phyloP scores from a whole-genome alignment of 2,113 vertebrate species.

The Sakesphorus luctuosus region DNA sequence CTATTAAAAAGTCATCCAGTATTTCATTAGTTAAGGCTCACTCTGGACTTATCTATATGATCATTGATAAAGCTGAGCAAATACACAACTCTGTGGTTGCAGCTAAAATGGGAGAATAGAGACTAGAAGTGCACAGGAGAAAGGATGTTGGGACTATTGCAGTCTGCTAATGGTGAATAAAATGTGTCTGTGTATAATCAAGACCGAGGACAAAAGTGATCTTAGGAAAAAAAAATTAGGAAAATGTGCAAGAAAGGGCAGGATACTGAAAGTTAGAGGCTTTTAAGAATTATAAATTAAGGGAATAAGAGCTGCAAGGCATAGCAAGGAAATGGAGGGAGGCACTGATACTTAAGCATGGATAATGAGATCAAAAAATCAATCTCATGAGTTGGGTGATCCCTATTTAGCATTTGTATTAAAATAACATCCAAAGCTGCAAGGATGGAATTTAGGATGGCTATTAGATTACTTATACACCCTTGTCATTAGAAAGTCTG shows the following conservation, averaged over 20 bases:
- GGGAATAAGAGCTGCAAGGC: not conserved
- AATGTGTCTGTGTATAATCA: not conserved
- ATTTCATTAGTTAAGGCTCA: not conserved
- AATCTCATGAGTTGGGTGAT: not conserved
- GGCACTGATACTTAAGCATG: not conserved
- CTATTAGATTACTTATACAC: not conserved
- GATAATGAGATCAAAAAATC: not conserved
- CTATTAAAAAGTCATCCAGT: not conserved
- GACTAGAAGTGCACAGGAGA: not conserved
- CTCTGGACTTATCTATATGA: not conserved
- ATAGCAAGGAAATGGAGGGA: not conserved
- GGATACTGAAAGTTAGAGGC: not conserved
- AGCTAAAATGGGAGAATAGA: not conserved
- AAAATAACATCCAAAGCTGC: not conserved
- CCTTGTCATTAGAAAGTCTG: not conserved
- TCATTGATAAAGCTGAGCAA: not conserved
- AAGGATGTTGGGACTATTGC: not conserved
- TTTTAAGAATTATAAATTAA: not conserved
- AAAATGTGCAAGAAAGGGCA: not conserved
- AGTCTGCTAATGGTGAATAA: not conserved
- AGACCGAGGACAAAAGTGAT: not conserved
- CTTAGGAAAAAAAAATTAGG: not conserved
- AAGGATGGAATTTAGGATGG: not conserved
- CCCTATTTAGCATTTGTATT: not conserved
- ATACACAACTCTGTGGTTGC: not conserved